phyloP scores from a whole-genome alignment of 2,888 invertebrate species.

The Macaria liturata region DNA sequence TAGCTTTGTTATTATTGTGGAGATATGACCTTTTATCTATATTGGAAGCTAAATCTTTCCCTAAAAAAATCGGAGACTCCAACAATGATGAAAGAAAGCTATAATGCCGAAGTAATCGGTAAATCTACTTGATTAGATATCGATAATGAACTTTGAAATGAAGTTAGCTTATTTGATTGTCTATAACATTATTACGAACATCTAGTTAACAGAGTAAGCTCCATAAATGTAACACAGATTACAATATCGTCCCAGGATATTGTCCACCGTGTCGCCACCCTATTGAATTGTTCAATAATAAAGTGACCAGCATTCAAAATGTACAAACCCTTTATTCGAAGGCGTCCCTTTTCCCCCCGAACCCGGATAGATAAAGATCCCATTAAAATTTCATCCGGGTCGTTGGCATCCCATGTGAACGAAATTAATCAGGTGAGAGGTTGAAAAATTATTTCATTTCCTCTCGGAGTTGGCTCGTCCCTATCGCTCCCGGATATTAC shows the following conservation, averaged over 20 bases:
- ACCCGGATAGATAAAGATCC: conserved; percentile 21
- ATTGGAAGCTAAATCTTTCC: no score
- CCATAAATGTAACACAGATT: not conserved
- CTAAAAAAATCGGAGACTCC: no score
- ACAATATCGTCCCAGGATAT: not conserved
- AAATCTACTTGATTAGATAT: no score
- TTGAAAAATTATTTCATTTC: conserved; percentile 64
- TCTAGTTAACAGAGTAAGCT: no score
- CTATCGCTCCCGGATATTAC: conserved; percentile 55
- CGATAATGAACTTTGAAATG: no score
- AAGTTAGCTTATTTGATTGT: no score
- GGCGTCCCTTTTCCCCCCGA: conserved; percentile 9
- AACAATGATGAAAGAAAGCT: no score
- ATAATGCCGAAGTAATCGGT: no score
- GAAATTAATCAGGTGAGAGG: conserved; percentile 53
- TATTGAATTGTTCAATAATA: conserved; percentile 3
- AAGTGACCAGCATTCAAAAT: conserved; percentile 10
- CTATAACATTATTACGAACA: no score
- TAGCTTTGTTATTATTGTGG: conserved; percentile 32
- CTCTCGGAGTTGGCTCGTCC: conserved; percentile 26
- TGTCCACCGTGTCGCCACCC: not conserved
- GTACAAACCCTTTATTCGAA: conserved; percentile 9
- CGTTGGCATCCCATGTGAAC: conserved; percentile 26
- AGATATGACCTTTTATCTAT: not conserved
- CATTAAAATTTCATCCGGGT: conserved; percentile 29